These are phyloP conservation scores for Sprattus sprattus DNA, from an alignment of 2,113 vertebrate genomes.

Conservation along the genomic window DNA sequence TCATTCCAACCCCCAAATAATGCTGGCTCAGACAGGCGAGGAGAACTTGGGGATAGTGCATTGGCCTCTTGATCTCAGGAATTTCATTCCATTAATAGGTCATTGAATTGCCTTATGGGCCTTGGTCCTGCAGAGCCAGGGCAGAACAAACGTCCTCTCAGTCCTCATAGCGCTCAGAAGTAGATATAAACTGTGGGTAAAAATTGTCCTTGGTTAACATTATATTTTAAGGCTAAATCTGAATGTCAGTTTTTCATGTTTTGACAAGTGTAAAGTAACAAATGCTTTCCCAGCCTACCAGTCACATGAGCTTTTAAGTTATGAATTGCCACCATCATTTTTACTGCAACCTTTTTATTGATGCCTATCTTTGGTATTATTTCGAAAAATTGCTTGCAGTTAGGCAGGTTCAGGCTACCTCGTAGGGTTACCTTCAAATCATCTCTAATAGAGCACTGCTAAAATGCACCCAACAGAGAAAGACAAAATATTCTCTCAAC, in stretches of 20 bases:
- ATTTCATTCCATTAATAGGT: slow-evolving; percentile 60
- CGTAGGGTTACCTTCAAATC: neutral
- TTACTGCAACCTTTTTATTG: neutral
- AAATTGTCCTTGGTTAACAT: neutral
- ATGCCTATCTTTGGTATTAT: neutral
- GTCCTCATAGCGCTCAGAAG: neutral
- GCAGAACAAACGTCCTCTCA: neutral
- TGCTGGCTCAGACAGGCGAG: slow-evolving; percentile 25
- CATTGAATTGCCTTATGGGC: slow-evolving; percentile 58
- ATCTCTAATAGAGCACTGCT: neutral
- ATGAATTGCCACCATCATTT: neutral
- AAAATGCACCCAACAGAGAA: neutral
- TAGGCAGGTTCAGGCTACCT: neutral
- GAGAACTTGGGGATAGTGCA: slow-evolving; percentile 23
- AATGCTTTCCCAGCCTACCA: neutral
- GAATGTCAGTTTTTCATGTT: neutral
- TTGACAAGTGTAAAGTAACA: neutral
- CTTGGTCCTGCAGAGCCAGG: slow-evolving; percentile 13
- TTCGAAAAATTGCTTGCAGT: neutral
- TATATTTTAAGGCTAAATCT: neutral
- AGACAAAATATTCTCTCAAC: slow-evolving; percentile 11
- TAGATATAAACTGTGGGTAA: neutral
- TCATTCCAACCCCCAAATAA: slow-evolving; percentile 20
- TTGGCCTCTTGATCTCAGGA: slow-evolving; percentile 26
- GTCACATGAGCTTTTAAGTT: neutral